Base-by-base conservation (phyloP, 1,140 invertebrate species). In the Bombus cullumanus region DNA sequence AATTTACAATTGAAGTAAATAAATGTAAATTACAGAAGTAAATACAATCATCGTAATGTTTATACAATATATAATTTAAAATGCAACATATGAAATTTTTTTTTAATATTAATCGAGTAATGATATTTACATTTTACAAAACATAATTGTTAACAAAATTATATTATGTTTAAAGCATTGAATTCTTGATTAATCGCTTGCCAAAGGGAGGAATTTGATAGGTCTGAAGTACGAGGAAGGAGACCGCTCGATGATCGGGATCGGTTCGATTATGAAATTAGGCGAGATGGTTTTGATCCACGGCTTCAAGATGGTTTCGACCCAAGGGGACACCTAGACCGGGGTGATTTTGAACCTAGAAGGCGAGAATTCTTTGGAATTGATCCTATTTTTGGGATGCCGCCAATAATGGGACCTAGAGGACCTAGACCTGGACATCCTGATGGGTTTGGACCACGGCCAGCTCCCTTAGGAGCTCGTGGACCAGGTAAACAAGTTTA, bases 391-490 rank as follows among this genome's bases (percentile, higher is more conserved):
- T 95, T 94, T 66, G 94, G 94, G 22, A 94, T 93, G 59, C 93
- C 94, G 9, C 92, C 92, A 5, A 94, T 95, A 90, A 94, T 95
- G 93, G 94, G 95, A 15, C 93, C 93, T 3, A 90, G 95, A 76
- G 94, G 94, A n/a, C 94, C 94, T 0, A 92, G 94, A 76, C 93
- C 94, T 0, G 93, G 94, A 82, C 95, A 95, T 73, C 94, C 95
- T 25, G 95, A 95, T 64, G 92, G 91, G 22, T 96, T 95, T 88
- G 94, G 94, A 53, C 92, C 95, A 3, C 93, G 94, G 62, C 89
- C 95, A 85, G 92, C 92, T 22, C 86, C 91, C 75, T 92, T 91
- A 89, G 95, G 92, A 83, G 88, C 92, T n/a, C 92, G 94, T 53
- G 93, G 94, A 43, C 95, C 94, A 57, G 95, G 95, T 95, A 91